A percentile compares a stretch with the other conserved stretches of the same genome.
phyloP scores from a whole-genome alignment of 1,140 invertebrate genomes.

The Bradysia coprophila region DNA sequence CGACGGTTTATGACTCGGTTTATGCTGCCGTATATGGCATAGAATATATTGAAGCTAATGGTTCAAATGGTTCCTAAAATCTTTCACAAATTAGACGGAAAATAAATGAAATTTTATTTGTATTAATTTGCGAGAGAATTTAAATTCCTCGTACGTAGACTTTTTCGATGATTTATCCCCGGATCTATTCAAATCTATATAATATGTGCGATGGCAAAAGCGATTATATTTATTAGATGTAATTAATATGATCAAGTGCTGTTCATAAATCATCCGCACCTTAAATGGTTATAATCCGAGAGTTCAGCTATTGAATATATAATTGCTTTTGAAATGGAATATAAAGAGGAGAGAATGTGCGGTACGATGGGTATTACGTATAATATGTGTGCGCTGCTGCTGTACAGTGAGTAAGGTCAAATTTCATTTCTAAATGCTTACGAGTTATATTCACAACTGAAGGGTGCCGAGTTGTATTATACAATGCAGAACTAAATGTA shows the following conservation, averaged over 20 bases:
- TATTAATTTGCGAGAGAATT: background rate
- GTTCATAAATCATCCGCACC: background rate
- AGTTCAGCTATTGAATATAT: background rate
- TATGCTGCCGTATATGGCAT: too few species aligned
- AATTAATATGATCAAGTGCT: background rate
- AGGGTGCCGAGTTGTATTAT: too few species aligned
- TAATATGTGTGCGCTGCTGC: too few species aligned
- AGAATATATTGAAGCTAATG: too few species aligned
- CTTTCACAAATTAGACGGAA: background rate
- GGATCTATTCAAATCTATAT: background rate
- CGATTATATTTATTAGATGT: background rate
- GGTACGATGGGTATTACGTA: background rate
- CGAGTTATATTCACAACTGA: too few species aligned
- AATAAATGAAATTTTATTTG: background rate
- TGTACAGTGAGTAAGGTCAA: slow-evolving; percentile 2
- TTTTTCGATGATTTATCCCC: background rate
- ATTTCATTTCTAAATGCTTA: background rate
- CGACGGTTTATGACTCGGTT: too few species aligned
- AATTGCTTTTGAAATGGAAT: background rate
- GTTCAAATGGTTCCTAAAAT: too few species aligned
- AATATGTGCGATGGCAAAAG: background rate
- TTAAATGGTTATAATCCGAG: background rate
- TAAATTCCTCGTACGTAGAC: background rate
- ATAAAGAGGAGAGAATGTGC: background rate
- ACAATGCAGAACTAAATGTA: background rate